A percentile compares a stretch with the other conserved stretches of the same genome.
Evolutionary conservation across 2,113 vertebrate species (phyloP).

Genomic region (Petaurus breviceps): DNA sequence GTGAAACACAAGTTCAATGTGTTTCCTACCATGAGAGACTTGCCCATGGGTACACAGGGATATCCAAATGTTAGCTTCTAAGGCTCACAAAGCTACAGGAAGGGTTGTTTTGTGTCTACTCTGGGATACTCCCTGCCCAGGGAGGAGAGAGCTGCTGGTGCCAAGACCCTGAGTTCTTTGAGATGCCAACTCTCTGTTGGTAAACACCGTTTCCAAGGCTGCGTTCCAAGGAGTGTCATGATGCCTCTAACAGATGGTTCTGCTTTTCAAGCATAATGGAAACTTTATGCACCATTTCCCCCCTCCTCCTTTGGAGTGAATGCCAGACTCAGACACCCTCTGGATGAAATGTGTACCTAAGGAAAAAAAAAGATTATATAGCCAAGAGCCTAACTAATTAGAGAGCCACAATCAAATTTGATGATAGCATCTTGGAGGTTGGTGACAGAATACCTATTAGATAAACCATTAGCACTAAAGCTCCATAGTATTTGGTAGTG

Average conservation of each 20-base stretch:
- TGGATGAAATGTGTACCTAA: conserved; percentile 55
- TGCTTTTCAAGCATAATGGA: conserved; percentile 74
- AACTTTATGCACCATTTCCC: conserved; percentile 79
- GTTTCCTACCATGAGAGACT: not conserved
- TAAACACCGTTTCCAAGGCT: conserved; percentile 74
- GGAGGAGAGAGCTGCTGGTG: conserved; percentile 45
- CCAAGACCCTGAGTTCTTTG: conserved; percentile 55
- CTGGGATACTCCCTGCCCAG: not conserved
- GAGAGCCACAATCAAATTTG: not conserved
- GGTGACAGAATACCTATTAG: not conserved
- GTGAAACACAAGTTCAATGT: not conserved
- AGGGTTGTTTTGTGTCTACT: not conserved
- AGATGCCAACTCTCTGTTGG: conserved; percentile 71
- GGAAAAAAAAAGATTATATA: conserved; percentile 2
- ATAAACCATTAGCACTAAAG: not conserved
- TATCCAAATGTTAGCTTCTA: not conserved
- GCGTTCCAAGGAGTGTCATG: conserved; percentile 14
- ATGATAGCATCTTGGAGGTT: not conserved
- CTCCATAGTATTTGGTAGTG: not conserved
- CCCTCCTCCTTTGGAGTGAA: conserved; percentile 56
- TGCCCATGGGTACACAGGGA: not conserved
- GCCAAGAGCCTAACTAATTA: conserved; percentile 3
- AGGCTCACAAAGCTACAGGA: not conserved
- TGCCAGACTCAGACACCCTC: conserved; percentile 53
- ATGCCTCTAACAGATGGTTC: conserved; percentile 78